Evolutionary conservation across 2,797 vertebrate genomes (phyloP).

Genomic region (Pipistrellus pipistrellus): DNA sequence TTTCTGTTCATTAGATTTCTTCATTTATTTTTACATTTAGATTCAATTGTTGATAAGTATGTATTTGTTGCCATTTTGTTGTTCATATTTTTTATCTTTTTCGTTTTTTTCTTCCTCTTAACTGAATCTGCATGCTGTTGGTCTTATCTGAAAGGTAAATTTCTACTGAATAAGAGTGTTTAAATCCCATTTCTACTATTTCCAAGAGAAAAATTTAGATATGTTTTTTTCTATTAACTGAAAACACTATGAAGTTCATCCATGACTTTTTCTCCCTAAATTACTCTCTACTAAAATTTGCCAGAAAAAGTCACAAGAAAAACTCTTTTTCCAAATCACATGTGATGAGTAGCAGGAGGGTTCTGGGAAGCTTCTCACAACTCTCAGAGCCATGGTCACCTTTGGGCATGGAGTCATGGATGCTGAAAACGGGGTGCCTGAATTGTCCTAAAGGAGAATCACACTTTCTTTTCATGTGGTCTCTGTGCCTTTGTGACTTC

Average conservation of each 20-base stretch:
- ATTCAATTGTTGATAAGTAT: too few relatives aligned
- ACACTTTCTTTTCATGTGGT: not conserved
- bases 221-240: slow-evolving; percentile 64
- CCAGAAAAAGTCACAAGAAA: slow-evolving; percentile 59
- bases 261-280: slow-evolving; percentile 65
- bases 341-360: slow-evolving; percentile 28
- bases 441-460: not conserved
- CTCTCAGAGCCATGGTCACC: not conserved
- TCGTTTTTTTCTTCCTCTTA: not conserved
- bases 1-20: too few relatives aligned
- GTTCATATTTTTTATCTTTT: too few relatives aligned
- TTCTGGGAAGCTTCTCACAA: slow-evolving; percentile 37
- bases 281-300: slow-evolving; percentile 56
- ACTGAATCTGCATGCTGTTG: slow-evolving; percentile 49
- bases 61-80: too few relatives aligned
- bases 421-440: not conserved
- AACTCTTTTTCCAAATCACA: slow-evolving; percentile 15
- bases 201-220: slow-evolving; percentile 64
- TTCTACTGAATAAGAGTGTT: slow-evolving; percentile 65
- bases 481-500: slow-evolving; percentile 23
- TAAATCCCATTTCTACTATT: slow-evolving; percentile 65
- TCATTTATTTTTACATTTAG: too few relatives aligned
- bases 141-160: slow-evolving; percentile 66
- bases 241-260: slow-evolving; percentile 71
- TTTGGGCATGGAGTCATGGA: not conserved